Percentiles rank a stretch among this genome's conserved stretches.
These are phyloP conservation scores for Pasiphila rectangulata DNA, from an alignment of 2,888 invertebrate species.

Conservation along the genomic window DNA sequence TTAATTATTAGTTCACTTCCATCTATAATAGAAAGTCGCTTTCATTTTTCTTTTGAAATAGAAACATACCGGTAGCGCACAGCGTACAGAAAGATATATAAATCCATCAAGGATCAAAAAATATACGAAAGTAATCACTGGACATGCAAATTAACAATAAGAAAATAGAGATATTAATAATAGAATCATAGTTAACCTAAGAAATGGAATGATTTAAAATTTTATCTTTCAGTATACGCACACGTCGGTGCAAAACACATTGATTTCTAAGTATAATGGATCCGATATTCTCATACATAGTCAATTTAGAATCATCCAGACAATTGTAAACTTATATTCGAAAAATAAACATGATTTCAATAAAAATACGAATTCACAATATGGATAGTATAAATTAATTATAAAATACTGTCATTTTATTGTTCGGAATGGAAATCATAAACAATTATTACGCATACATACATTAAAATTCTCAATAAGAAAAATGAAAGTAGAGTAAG, in stretches of 20 bases:
- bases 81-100: constrained; percentile 44
- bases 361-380: constrained; percentile 65
- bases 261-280: constrained; percentile 55
- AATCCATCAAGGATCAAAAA: constrained; percentile 49
- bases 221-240: constrained; percentile 76
- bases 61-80: constrained; percentile 63
- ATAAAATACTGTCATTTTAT: constrained; percentile 75
- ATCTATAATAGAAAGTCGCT: constrained; percentile 59
- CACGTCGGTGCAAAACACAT: constrained; percentile 58
- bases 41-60: constrained; percentile 79
- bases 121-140: constrained; percentile 50
- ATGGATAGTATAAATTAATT: constrained; percentile 71
- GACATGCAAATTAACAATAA: constrained; percentile 56
- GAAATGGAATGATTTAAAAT: constrained; percentile 77
- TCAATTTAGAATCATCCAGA: constrained; percentile 65
- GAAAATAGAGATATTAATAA: constrained; percentile 64
- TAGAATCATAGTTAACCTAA: constrained; percentile 56
- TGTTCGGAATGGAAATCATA: constrained; percentile 54
- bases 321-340: constrained; percentile 70
- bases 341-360: constrained; percentile 70
- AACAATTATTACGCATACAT: constrained; percentile 46
- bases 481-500: constrained; percentile 71
- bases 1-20: constrained; percentile 60
- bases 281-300: constrained; percentile 61
- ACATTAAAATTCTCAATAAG: constrained; percentile 65